Evolutionary conservation across 1,140 invertebrate genomes (phyloP).

Genomic region (Panagrolaimus sp.): DNA sequence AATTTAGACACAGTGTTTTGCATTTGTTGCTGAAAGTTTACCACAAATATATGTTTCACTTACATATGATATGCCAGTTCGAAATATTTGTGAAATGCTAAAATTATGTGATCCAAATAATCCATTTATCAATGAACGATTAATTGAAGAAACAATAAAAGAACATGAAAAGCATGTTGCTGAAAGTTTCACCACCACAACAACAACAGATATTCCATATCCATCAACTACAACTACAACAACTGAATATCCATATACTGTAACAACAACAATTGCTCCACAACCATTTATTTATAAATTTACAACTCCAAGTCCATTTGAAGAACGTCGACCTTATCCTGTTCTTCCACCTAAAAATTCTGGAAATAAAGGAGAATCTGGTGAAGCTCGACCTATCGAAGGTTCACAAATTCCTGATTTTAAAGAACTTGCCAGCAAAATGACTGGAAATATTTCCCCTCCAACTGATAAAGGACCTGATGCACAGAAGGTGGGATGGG

Average conservation of each 20-base stretch:
- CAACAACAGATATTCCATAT: not conserved
- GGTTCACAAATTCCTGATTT: slow-evolving; percentile 13
- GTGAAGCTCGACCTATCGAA: not conserved
- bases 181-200: not conserved
- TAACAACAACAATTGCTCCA: not conserved
- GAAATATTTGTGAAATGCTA: slow-evolving; percentile 34
- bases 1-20: slow-evolving; percentile 33
- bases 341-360: not conserved
- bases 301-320: slow-evolving; percentile 9
- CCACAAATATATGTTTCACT: slow-evolving; percentile 39
- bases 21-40: slow-evolving; percentile 33
- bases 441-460: not conserved
- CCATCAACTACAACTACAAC: not conserved
- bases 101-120: slow-evolving; percentile 33
- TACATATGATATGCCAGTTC: slow-evolving; percentile 32
- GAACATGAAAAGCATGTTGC: not conserved
- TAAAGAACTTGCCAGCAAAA: slow-evolving; percentile 7
- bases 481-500: no score
- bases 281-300: not conserved
- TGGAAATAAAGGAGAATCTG: not conserved
- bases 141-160: slow-evolving; percentile 6
- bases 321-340: slow-evolving; percentile 9
- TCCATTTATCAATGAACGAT: slow-evolving; percentile 22
- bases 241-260: not conserved
- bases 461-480: no score